A percentile compares a stretch with the other conserved stretches of the same genome.
Conservation (phyloP, 2,888 invertebrate genomes). For the Drosophila phalerata region DNA sequence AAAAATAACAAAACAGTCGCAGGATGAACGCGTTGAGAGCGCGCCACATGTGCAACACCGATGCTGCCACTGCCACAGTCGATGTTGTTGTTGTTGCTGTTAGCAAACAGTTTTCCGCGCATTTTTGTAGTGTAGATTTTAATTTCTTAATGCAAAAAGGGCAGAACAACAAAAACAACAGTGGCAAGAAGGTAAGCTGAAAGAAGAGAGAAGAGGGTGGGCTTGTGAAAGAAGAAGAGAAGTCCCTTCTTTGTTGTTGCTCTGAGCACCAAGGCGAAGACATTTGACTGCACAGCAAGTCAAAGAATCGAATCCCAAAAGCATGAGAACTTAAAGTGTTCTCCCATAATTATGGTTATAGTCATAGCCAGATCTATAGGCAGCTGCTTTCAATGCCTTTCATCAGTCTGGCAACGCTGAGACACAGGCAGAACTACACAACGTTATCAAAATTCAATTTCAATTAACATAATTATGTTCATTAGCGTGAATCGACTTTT, state of each 20-base stretch:
- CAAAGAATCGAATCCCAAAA: background rate
- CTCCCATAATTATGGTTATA: background rate
- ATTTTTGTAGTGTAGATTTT: slow-evolving; percentile 76
- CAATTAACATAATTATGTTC: too few relatives aligned
- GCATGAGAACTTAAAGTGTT: background rate
- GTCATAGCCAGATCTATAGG: too few relatives aligned
- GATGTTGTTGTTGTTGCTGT: background rate
- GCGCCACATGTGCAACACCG: slow-evolving; percentile 68
- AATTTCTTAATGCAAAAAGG: slow-evolving; percentile 80
- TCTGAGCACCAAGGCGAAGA: slow-evolving; percentile 25
- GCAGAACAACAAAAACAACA: slow-evolving; percentile 54
- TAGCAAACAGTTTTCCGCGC: slow-evolving; percentile 40
- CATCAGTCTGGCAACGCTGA: background rate
- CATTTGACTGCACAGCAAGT: background rate
- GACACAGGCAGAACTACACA: background rate
- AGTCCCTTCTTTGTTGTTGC: background rate
- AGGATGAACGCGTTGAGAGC: slow-evolving; percentile 48
- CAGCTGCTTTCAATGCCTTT: background rate
- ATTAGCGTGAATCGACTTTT: too few relatives aligned
- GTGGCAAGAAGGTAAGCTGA: background rate
- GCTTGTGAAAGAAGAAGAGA: background rate
- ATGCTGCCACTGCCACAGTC: slow-evolving; percentile 2
- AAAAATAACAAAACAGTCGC: slow-evolving; percentile 79
- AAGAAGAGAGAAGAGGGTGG: background rate
- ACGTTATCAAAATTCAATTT: too few relatives aligned